Evolutionary conservation across 2,888 invertebrate genomes (phyloP).

Genomic region (Drosophila subsilvestris): DNA sequence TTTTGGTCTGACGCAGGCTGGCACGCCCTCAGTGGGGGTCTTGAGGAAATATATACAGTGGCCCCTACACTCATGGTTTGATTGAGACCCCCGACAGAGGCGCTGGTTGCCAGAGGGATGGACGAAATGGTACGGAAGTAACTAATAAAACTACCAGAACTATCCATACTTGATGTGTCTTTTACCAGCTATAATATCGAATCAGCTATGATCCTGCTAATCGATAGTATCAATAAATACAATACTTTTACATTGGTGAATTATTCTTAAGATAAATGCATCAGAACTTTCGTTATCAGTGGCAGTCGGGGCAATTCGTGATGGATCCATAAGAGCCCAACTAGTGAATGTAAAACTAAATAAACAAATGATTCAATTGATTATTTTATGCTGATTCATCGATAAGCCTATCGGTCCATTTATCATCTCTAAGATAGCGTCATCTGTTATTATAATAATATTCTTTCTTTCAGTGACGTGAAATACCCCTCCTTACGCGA

Average conservation of each 20-base stretch:
- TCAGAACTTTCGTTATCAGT: too few relatives aligned
- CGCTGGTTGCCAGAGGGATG: slow-evolving; percentile 8
- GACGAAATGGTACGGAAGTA: not conserved
- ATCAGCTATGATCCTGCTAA: not conserved
- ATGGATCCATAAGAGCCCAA: too few relatives aligned
- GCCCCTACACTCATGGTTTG: not conserved
- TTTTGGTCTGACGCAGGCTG: slow-evolving; percentile 33
- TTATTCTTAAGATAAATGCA: too few relatives aligned
- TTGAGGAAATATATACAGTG: slow-evolving; percentile 9
- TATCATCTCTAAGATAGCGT: too few relatives aligned
- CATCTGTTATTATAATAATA: not conserved
- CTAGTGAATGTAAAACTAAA: too few relatives aligned
- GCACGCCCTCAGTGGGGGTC: slow-evolving; percentile 10
- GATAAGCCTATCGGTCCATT: too few relatives aligned
- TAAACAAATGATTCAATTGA: too few relatives aligned
- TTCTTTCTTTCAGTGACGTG: not conserved
- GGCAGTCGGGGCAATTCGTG: too few relatives aligned
- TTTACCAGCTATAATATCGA: not conserved
- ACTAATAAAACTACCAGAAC: not conserved
- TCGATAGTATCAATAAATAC: not conserved
- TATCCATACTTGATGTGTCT: not conserved
- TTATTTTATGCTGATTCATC: too few relatives aligned
- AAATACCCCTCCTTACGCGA: not conserved
- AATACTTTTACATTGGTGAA: not conserved
- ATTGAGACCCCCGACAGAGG: slow-evolving; percentile 15